Evolutionary conservation across 2,113 vertebrate species (phyloP), one percentile per base, ranked within the genome.

Genomic region (Melospiza georgiana): DNA sequence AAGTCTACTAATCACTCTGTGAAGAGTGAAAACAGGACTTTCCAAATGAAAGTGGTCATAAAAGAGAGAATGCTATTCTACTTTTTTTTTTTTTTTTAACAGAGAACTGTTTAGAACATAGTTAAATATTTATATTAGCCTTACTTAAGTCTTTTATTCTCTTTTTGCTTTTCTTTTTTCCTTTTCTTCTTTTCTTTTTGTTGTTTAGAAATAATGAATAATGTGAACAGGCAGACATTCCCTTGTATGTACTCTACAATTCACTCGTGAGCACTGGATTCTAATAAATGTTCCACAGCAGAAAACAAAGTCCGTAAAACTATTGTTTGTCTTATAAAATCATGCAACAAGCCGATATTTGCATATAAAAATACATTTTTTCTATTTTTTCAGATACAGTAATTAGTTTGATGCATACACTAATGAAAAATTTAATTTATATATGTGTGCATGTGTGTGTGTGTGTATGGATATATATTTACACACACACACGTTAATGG

Each of bases 91-190:
- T n/a, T 48, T 49, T 48, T 20, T 33, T 55, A 30, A 43, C 5
- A 93, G n/a, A 85, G 73, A 54, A 10, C 4, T 23, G 22, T 79
- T 81, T 63, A 48, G 11, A 78, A 51, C 15, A 66, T 68, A 77
- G 21, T 12, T 84, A 46, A 89, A 35, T 63, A 66, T 54, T 90
- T 54, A 85, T 31, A 58, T 16, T 67, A 89, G 13, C 8, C 15
- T 23, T 74, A 52, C 23, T 76, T 55, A 57, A 24, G 1, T 11
- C 15, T 43, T 43, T 43, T 43, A 15, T 43, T 15, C 15, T 43
- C 41, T 22, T 1, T 11, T 33, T 1, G 4, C 5, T 16, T 22
- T 5, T 11, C 15, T 22, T n/a, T 5, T 12, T 25, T 4, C 7
- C 20, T 22, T 43, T 16, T 11, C 9, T 21, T 21, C 12, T 27